phyloP scores from a whole-genome alignment of 2,888 invertebrate species.

The Copidosoma aretas region DNA sequence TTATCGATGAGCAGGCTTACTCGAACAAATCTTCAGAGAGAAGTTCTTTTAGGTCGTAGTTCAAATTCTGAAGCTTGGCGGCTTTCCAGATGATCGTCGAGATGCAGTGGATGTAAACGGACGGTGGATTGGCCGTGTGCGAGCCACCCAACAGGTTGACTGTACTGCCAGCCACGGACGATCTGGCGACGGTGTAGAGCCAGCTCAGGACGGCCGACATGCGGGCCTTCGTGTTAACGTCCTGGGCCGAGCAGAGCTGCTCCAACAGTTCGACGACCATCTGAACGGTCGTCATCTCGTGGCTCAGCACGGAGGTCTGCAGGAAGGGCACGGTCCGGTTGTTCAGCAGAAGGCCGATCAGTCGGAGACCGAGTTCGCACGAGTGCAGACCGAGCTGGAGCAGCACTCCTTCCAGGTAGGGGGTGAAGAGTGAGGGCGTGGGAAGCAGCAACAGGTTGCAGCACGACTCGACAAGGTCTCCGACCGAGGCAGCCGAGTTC shows the following conservation, averaged over 20 bases:
- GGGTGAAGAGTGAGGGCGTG: slow-evolving; percentile 68
- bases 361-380: slow-evolving; percentile 67
- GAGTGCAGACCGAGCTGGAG: slow-evolving; percentile 74
- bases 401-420: slow-evolving; percentile 73
- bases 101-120: slow-evolving; percentile 75
- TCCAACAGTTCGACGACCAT: slow-evolving; percentile 82
- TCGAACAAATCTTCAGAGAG: slow-evolving; percentile 80
- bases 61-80: slow-evolving; percentile 67
- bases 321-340: slow-evolving; percentile 62
- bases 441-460: slow-evolving; percentile 77
- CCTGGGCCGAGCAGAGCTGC: slow-evolving; percentile 74
- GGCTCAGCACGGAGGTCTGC: slow-evolving; percentile 52
- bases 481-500: slow-evolving; percentile 71
- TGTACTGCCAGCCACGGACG: slow-evolving; percentile 59
- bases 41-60: slow-evolving; percentile 72
- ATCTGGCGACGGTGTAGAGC: slow-evolving; percentile 70
- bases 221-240: slow-evolving; percentile 68
- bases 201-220: slow-evolving; percentile 76
- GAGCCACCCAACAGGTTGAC: slow-evolving; percentile 35
- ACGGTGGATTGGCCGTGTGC: slow-evolving; percentile 59
- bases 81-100: slow-evolving; percentile 83
- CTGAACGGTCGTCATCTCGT: slow-evolving; percentile 62
- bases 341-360: slow-evolving; percentile 68
- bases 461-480: slow-evolving; percentile 74
- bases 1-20: slow-evolving; percentile 52